Base-by-base conservation (phyloP, 2,888 invertebrate genomes). In the Sphaeridia pumilis region DNA sequence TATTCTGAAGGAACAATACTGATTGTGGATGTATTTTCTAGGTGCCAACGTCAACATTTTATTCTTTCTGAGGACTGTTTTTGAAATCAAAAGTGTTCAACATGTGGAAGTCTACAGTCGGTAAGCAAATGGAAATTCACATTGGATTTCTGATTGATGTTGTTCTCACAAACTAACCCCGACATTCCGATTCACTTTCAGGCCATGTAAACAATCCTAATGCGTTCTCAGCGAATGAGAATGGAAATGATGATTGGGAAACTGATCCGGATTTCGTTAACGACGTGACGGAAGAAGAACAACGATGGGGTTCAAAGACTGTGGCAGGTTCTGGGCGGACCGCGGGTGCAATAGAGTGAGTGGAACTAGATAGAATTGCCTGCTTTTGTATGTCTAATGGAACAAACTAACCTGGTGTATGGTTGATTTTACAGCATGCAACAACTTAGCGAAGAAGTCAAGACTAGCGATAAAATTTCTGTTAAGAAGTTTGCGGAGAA, bases 181-280 rank as follows among this genome's bases (percentile, higher is more conserved):
- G n/a, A n/a, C n/a, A n/a, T n/a, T n/a, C n/a, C n/a, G n/a, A n/a
- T n/a, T n/a, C n/a, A 35, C n/a, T n/a, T n/a, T n/a, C 28, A 38
- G 51, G 51, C 3, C 51, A 51, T 36, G 34, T 51, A 3, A 45
- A 27, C 14, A 59, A 52, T 38, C 55, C 58, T 2, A 34, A 52
- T 28, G 43, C 43, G 22, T 45, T 55, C 27, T 47, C 28, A 17
- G 47, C 59, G 41, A 50, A 53, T 4, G 53, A 58, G 10, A 72
- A 72, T 42, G 78, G 78, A 55, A 84, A 84, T 60, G 89, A 90
- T 67, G 92, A 92, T 67, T 93, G 92, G 92, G 92, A 92, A 71
- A 93, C 92, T 0, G 92, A 93, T 72, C 87, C 92, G 1, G 88
- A 92, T 73, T 93, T 89, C 72, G 78, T 87, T 44, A 94, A 94